Base-by-base conservation (phyloP, 2,113 vertebrate species). In the Bombycilla garrulus region DNA sequence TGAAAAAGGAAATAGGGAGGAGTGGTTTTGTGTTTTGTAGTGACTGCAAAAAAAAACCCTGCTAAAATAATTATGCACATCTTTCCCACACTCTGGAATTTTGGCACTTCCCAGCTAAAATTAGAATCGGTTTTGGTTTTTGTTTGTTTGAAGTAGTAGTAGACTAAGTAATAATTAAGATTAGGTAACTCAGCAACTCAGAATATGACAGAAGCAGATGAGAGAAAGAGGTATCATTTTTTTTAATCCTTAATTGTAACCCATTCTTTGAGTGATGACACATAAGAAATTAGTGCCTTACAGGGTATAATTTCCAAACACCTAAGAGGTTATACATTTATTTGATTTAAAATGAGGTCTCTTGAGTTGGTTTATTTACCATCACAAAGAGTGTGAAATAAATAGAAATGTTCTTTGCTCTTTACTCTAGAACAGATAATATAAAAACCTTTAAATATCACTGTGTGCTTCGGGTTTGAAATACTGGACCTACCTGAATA, bases 361-460 rank as follows among this genome's bases (percentile, higher is more conserved):
- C 66, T 78, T 60, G n/a, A 64, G 24, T 73, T 88, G 35, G 15
- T 84, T 94, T 93, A 47, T 78, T 88, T 88, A 50, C 35, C 74
- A n/a, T 94, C 47, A 54, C 38, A 36, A 81, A 87, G 45, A 70
- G 65, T 61, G 61, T 36, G 60, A 74, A n/a, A 48, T 62, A 85
- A 95, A 90, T 88, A 90, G 33, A 25, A 31, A 18, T 54, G 19
- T 72, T 86, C 58, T 92, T 95, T 92, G 18, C 31, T 89, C 90
- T 89, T 71, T 78, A 90, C 69, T 93, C 29, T 70, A 72, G 76
- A 84, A 64, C 11, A 95, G 65, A 72, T 87, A 94, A 93, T 72
- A 96, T 81, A 94, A 87, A 69, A 65, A 48, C 88, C 84, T 95
- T 94, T 90, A 93, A 94, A 93, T 88, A 84, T 78, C 92, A 91